Evolutionary conservation across 2,797 vertebrate genomes (phyloP).

Genomic region (Dipus sagitta): DNA sequence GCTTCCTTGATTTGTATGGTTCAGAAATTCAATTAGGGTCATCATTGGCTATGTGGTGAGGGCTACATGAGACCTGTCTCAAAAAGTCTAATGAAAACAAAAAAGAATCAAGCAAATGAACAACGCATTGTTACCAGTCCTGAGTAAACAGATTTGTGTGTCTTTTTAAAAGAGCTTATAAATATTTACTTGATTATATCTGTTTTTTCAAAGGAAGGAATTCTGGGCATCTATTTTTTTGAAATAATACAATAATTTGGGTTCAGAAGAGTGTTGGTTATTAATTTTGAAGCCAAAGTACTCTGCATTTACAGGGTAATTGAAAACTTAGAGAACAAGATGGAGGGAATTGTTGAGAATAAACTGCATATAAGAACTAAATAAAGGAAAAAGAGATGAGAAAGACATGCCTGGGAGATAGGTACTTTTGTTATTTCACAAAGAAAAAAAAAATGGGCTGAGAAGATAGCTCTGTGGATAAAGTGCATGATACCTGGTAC

Average conservation of each 20-base stretch:
- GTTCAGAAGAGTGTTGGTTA: not conserved
- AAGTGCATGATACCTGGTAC: too few relatives aligned
- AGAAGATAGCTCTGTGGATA: too few relatives aligned
- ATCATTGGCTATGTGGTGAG: not conserved
- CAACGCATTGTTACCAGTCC: not conserved
- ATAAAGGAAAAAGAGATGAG: not conserved
- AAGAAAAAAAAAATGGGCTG: too few relatives aligned
- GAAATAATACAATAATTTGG: not conserved
- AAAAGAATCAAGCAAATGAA: not conserved
- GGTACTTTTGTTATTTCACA: too few relatives aligned
- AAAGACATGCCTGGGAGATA: too few relatives aligned
- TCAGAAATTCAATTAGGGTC: not conserved
- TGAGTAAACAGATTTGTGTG: not conserved
- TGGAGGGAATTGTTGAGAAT: not conserved
- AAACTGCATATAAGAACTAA: not conserved
- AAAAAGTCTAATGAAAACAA: not conserved
- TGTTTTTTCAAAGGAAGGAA: constrained; percentile 10
- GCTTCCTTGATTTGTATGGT: too few relatives aligned
- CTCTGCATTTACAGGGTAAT: not conserved
- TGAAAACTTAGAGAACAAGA: not conserved
- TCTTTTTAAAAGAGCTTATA: not conserved
- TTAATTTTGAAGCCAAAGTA: not conserved
- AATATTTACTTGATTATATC: not conserved
- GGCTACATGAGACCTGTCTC: not conserved
- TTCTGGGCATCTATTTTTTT: not conserved